Evolutionary conservation across 1,140 invertebrate genomes (phyloP), one percentile per base, ranked within the genome.

Genomic region (Lepidostoma basale): DNA sequence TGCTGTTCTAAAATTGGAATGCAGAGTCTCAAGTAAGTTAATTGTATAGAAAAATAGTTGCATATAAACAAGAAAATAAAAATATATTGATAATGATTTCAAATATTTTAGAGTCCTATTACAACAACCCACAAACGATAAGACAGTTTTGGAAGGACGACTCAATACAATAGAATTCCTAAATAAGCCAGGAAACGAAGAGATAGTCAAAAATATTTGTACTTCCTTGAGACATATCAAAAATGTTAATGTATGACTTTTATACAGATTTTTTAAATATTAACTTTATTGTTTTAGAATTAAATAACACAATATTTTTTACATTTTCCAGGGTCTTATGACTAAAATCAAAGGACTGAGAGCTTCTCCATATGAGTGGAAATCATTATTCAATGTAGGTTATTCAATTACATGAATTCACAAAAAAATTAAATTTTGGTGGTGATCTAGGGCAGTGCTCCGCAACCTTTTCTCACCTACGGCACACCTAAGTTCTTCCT

Each of bases 311-410:
- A 30, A n/a, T 54, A 56, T 56, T 14, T 56, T 33, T 16, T 33
- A n/a, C n/a, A n/a, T 56, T 9, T 59, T 78, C 54, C 76, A 85
- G 82, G 79, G 79, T 16, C 85, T 88, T 47, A 72, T 89, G 25
- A 75, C 79, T 2, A 86, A 86, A 77, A 87, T 90, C 69, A 83
- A 84, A 74, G 85, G 86, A 10, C 77, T 87, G 1, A 85, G 87
- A 74, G 88, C 87, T 1, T 87, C 85, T 68, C 73, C 84, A 8
- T 81, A 81, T 22, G 88, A 91, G 69, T 92, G 90, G 90, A 86
- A 86, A 71, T 85, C 83, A 54, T 76, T 90, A 16, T 85, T 88
- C 67, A 85, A 86, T 69, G 87, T 88, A 79, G 77, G 77, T 75
- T 70, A 65, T 36, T 36, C 1, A 36, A 36, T n/a, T n/a, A 36